phyloP scores from a whole-genome alignment of 1,140 invertebrate species.

The Magallana gigas region DNA sequence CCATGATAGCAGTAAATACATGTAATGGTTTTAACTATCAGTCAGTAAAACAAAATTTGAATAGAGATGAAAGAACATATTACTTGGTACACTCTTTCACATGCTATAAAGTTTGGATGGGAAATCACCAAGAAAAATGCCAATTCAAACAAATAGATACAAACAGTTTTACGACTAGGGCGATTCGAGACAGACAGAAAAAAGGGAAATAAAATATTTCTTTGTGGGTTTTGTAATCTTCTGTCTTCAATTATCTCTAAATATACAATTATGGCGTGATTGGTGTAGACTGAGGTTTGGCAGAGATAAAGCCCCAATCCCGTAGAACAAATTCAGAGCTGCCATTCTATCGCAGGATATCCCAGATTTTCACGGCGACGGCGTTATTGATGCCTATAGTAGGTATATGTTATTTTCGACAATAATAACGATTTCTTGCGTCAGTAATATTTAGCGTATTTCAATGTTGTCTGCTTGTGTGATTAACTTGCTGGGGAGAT shows the following conservation, averaged over 20 bases:
- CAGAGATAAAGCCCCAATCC: slow-evolving; percentile 11
- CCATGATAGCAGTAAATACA: too few species aligned
- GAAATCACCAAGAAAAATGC: background rate
- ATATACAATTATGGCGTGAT: slow-evolving; percentile 15
- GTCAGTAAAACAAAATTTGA: too few species aligned
- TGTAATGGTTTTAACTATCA: too few species aligned
- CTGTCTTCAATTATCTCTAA: slow-evolving; percentile 20
- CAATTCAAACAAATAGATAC: slow-evolving; percentile 7
- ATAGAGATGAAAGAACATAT: too few species aligned
- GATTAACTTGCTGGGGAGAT: too few species aligned
- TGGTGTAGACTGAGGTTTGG: slow-evolving; percentile 14
- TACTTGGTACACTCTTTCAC: too few species aligned
- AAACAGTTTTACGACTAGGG: slow-evolving; percentile 8
- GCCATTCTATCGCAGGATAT: background rate
- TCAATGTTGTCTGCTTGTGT: too few species aligned
- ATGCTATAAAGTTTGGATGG: too few species aligned
- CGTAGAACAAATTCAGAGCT: background rate
- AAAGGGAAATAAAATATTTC: background rate
- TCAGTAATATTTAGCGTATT: background rate
- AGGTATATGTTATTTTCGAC: slow-evolving; percentile 17
- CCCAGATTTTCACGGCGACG: slow-evolving; percentile 26
- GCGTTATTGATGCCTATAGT: slow-evolving; percentile 24
- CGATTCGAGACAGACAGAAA: slow-evolving; percentile 22
- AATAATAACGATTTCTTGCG: background rate
- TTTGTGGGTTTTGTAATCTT: slow-evolving; percentile 19